Conservation (phyloP, 2,797 vertebrate genomes). For the Scolopax rusticola region DNA sequence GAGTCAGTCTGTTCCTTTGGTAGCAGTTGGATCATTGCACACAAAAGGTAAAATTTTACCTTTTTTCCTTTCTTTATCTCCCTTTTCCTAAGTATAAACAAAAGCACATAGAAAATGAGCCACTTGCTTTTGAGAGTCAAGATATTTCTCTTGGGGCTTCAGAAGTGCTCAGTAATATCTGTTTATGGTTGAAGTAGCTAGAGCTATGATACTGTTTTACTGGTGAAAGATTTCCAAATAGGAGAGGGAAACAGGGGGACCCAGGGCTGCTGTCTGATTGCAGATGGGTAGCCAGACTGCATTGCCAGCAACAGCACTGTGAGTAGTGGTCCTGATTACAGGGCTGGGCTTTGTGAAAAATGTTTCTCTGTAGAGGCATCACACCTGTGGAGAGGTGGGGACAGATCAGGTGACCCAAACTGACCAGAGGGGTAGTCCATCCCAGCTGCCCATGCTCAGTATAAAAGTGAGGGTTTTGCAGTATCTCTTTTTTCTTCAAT, state of each 20-base stretch:
- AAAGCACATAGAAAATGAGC: not conserved
- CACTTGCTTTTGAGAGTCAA: not conserved
- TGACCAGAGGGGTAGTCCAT: not conserved
- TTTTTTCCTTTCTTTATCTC: not conserved
- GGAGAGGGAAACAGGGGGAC: not conserved
- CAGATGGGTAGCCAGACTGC: not conserved
- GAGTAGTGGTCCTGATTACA: not conserved
- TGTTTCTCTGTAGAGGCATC: not conserved
- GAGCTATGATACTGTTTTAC: not conserved
- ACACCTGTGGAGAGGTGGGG: not conserved
- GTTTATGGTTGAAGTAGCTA: not conserved
- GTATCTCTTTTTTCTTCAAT: not conserved
- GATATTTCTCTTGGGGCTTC: not conserved
- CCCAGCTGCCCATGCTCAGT: not conserved
- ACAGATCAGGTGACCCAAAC: not conserved
- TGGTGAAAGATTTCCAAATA: not conserved
- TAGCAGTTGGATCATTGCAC: not conserved
- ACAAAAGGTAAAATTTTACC: not conserved
- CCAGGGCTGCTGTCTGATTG: not conserved
- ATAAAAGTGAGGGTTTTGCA: not conserved
- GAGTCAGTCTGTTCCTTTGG: not conserved
- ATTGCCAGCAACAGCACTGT: not conserved
- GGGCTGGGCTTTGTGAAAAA: not conserved
- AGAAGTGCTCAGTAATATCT: not conserved
- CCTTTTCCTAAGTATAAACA: not conserved